These are phyloP conservation scores for Lampropteryx suffumata DNA, from an alignment of 2,888 invertebrate genomes.

Conservation along the genomic window DNA sequence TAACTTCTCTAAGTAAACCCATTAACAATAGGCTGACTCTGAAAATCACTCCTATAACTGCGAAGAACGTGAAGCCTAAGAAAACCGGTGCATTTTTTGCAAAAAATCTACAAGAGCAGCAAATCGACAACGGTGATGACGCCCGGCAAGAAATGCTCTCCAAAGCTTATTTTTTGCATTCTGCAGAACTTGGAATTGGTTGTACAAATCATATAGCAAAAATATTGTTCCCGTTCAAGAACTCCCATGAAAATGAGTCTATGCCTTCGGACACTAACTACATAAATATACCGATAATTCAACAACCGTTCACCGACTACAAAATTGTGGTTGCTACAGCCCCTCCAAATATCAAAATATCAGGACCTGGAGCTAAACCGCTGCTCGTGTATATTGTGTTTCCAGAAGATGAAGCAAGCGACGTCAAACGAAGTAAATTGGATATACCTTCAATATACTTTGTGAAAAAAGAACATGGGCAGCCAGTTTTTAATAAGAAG, in stretches of 20 bases:
- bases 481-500: constrained; percentile 35
- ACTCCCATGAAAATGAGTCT: constrained; percentile 12
- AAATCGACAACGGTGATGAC: constrained; percentile 17
- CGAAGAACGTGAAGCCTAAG: constrained; percentile 45
- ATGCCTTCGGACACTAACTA: constrained; percentile 29
- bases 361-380: constrained; percentile 41
- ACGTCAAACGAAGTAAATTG: constrained; percentile 31
- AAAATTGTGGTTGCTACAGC: constrained; percentile 68
- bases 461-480: constrained; percentile 44
- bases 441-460: constrained; percentile 65
- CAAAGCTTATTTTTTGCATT: constrained; percentile 40
- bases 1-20: constrained; percentile 43
- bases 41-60: constrained; percentile 49
- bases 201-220: constrained; percentile 58
- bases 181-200: constrained; percentile 39
- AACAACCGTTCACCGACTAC: constrained; percentile 54
- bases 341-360: constrained; percentile 55
- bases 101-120: constrained; percentile 52
- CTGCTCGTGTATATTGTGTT: constrained; percentile 64
- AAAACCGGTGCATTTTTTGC: constrained; percentile 48
- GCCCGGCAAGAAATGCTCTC: constrained; percentile 36
- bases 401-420: constrained; percentile 44
- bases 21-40: constrained; percentile 58
- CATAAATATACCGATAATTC: constrained; percentile 58
- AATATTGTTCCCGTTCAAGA: constrained; percentile 42